phyloP scores from a whole-genome alignment of 2,113 vertebrate species.

The Sprattus sprattus region DNA sequence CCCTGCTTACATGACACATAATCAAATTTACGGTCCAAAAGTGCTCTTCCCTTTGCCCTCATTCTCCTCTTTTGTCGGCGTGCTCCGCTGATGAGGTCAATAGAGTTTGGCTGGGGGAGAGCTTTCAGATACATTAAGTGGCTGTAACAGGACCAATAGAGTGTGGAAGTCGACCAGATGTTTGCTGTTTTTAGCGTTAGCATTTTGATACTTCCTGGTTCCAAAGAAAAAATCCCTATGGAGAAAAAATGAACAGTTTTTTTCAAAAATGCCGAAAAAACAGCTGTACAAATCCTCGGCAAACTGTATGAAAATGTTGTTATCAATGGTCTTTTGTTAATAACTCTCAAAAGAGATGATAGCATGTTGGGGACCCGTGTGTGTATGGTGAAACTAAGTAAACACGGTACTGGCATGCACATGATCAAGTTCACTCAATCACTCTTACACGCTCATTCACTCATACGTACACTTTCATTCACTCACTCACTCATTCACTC shows the following conservation, averaged over 20 bases:
- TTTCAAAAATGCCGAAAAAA: no score
- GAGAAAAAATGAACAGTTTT: no score
- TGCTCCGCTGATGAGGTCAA: neutral
- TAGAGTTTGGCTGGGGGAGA: neutral
- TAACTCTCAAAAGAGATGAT: neutral
- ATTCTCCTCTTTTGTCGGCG: neutral
- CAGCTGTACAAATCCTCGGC: no score
- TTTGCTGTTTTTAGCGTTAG: no score
- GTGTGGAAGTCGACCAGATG: no score
- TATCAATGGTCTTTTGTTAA: no score
- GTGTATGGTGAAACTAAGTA: slow-evolving; percentile 23
- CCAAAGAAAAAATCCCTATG: no score
- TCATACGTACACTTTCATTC: neutral
- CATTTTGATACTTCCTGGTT: no score
- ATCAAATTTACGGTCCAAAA: neutral
- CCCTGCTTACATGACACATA: neutral
- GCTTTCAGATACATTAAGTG: neutral
- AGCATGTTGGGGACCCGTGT: neutral
- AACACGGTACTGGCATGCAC: neutral
- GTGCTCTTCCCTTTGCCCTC: neutral
- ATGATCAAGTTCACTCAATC: neutral
- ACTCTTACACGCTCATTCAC: neutral
- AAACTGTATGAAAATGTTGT: no score
- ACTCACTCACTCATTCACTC: neutral
- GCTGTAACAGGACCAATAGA: neutral